These are phyloP conservation scores for Plecotus auritus DNA, from an alignment of 2,113 vertebrate species.

Conservation along the genomic window DNA sequence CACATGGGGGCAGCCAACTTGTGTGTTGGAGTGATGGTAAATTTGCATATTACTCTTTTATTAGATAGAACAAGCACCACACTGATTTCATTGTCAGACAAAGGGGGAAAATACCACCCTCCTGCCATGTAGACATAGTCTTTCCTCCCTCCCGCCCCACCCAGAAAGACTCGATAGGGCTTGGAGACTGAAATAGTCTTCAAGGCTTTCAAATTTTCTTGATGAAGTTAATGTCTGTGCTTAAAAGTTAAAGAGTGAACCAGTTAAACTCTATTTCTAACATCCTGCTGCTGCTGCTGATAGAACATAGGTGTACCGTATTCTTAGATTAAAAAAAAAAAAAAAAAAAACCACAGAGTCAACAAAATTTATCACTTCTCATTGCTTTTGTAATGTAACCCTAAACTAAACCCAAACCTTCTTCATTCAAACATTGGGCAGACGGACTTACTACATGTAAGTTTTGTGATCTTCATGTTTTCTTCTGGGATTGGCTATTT, in stretches of 20 bases:
- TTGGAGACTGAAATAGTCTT: neutral
- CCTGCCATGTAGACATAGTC: neutral
- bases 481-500: neutral
- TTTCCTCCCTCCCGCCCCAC: rapidly evolving
- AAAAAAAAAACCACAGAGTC: neutral
- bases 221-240: neutral
- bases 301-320: neutral
- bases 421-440: neutral
- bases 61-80: no score
- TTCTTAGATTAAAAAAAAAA: neutral
- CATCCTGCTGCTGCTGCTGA: neutral
- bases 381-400: neutral
- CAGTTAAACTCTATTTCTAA: neutral
- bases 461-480: slow-evolving; percentile 22
- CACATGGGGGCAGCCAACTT: no score
- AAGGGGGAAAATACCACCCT: neutral
- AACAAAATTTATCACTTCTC: neutral
- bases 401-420: neutral
- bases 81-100: neutral
- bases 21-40: no score
- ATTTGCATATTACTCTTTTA: no score
- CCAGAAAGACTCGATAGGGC: neutral
- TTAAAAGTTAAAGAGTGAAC: neutral
- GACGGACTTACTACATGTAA: neutral
- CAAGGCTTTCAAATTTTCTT: neutral